Base-by-base conservation (phyloP, 2,888 invertebrate genomes). In the Stenotaenia linearis region DNA sequence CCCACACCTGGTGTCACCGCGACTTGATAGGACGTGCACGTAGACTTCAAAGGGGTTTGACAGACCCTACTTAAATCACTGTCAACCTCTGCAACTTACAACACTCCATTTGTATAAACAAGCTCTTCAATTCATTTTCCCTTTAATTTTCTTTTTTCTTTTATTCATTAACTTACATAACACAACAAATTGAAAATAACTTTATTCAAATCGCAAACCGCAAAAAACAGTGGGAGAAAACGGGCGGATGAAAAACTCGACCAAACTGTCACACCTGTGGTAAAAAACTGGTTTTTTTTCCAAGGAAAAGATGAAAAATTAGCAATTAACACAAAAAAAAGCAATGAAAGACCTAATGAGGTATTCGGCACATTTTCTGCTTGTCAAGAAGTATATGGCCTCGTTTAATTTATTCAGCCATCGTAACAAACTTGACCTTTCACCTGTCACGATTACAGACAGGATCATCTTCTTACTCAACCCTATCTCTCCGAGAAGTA, bases 321-420 rank as follows among this genome's bases (percentile, higher is more conserved):
- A 69, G 69, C 69, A 69, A 69, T 69, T 69, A 69, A 69, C 69
- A 69, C 69, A 69, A 28, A 69, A 69, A 50, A 69, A 28, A 69
- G 69, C 69, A 69, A 69, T 69, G 69, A 69, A 69, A 69, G 69
- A 69, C 69, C 69, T 69, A 69, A 69, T 69, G 69, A 69, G 69
- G 69, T 69, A 69, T 69, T 69, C 69, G 69, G 69, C 69, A 69
- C 69, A 69, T 69, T 28, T 69, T 69, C 69, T 69, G 69, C 69
- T 69, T 69, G 69, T 69, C 69, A 69, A 69, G 69, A 69, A 69
- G 69, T 69, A 69, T 69, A 69, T 69, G 69, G 69, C 69, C 69
- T 69, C 69, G 69, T 69, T 69, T 69, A 69, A 69, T 69, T 69
- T 69, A 69, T 69, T 69, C 69, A 69, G 25, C 69, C 25, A 69